These are phyloP conservation scores for Caenorhabditis macrosperma DNA, from an alignment of 2,888 invertebrate genomes.

Conservation along the genomic window DNA sequence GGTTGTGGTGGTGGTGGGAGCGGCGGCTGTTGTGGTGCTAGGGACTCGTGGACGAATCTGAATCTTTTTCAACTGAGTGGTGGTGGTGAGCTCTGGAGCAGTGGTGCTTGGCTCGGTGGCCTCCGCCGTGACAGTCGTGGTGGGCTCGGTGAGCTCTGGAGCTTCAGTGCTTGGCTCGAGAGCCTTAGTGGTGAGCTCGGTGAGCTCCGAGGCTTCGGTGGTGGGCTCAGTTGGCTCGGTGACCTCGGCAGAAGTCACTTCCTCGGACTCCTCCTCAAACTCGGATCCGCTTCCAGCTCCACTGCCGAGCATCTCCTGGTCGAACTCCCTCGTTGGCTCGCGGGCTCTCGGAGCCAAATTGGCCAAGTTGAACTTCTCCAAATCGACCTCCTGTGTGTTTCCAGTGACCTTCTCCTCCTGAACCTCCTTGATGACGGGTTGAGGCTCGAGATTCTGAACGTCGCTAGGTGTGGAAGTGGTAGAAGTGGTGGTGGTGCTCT, in stretches of 20 bases:
- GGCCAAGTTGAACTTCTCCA: constrained; percentile 29
- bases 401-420: constrained; percentile 26
- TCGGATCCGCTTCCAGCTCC: constrained; percentile 44
- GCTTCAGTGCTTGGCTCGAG: background rate
- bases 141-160: background rate
- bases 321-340: constrained; percentile 21
- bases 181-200: constrained; percentile 9
- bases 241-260: constrained; percentile 18
- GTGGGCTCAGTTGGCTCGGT: background rate
- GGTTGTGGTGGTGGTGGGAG: constrained; percentile 23
- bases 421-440: constrained; percentile 49
- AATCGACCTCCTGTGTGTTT: constrained; percentile 32
- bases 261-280: constrained; percentile 35
- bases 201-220: background rate
- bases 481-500: constrained; percentile 12
- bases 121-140: constrained; percentile 2
- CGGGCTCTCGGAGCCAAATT: constrained; percentile 21
- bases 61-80: constrained; percentile 51
- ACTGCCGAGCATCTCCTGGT: constrained; percentile 35
- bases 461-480: constrained; percentile 20
- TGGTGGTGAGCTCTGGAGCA: constrained; percentile 23
- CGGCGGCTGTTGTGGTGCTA: constrained; percentile 41
- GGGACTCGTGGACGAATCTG: constrained; percentile 34
- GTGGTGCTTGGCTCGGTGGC: background rate
- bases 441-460: constrained; percentile 13